Conservation (phyloP, 2,113 vertebrate genomes). For the Rhadina sibilatrix region DNA sequence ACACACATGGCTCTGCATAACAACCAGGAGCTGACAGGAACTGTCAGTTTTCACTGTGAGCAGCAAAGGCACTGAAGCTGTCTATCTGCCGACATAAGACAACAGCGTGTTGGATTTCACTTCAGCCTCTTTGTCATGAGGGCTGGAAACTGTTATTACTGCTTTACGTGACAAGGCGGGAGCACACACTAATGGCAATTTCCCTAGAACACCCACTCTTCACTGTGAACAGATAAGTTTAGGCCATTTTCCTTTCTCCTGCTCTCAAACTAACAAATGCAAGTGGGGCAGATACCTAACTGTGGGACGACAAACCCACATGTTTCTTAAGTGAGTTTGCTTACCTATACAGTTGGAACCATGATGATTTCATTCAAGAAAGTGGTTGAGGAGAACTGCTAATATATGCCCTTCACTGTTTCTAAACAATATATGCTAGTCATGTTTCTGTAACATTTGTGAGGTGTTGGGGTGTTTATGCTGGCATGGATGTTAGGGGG, state of each 20-base stretch:
- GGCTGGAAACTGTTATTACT: background rate
- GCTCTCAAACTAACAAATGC: background rate
- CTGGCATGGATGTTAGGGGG: slow-evolving; percentile 1
- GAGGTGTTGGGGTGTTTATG: background rate
- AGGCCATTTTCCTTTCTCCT: background rate
- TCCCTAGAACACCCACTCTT: background rate
- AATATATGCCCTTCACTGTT: background rate
- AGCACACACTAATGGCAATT: background rate
- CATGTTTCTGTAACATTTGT: background rate
- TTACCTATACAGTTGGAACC: background rate
- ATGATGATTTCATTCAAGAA: background rate
- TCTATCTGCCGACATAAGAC: background rate
- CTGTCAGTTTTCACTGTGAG: slow-evolving; percentile 28
- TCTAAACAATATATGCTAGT: background rate
- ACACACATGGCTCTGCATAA: slow-evolving; percentile 21
- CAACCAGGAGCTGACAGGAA: slow-evolving; percentile 39
- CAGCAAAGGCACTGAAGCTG: background rate
- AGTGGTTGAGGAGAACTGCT: background rate
- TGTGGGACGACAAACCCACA: background rate
- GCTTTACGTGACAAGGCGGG: accelerated
- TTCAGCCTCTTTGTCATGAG: background rate
- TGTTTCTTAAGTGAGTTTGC: background rate
- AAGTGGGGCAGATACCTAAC: background rate
- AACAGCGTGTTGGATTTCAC: background rate
- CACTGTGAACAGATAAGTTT: background rate